Evolutionary conservation across 2,797 vertebrate species (phyloP), one percentile per base, ranked within the genome.

Genomic region (Notoglanidium macrostoma): DNA sequence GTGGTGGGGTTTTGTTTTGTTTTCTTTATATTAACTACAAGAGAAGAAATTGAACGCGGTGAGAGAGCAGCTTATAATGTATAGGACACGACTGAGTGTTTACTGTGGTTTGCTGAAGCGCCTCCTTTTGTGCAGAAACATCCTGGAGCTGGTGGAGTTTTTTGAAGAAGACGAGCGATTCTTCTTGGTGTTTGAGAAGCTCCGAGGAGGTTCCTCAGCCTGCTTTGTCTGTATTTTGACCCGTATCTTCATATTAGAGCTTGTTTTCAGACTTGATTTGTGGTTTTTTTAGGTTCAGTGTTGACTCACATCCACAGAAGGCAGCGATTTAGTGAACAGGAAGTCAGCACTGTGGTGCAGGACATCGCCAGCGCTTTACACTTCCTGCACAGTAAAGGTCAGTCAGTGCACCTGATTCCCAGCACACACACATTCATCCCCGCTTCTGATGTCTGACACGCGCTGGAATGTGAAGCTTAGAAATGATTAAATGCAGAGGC

Each of bases 361-460:
- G 97, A 99, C 90, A 98, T 99, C n/a, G 98, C 98, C 91, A 98
- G 97, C 0, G 98, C 98, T 90, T 94, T 99, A 87, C 95, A 99
- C 93, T 99, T 98, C 89, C 95, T 99, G 92, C 98, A 99, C 94
- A 98, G 98, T 94, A 99, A 99, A 95, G 98, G 98, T 98, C n/a
- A 26, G 46, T 26, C 51, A 57, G 19, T 40, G 65, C 1, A 7
- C 57, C 49, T n/a, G 29, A 79, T 19, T 68, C 81, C 14, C 46
- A 14, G 29, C 44, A 32, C 46, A 1, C 4, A 6, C 17, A 29
- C 1, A 21, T n/a, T 67, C 19, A 51, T 7, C 40, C n/a, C 26
- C 3, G 32, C 55, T 77, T 55, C 61, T 51, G 44, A 82, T 3
- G 1, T 59, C 9, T 26, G 77, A 59, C 14, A 57, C 40, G 5